Base-by-base conservation (phyloP, 2,888 invertebrate species). In the Acrobeloides nanus region DNA sequence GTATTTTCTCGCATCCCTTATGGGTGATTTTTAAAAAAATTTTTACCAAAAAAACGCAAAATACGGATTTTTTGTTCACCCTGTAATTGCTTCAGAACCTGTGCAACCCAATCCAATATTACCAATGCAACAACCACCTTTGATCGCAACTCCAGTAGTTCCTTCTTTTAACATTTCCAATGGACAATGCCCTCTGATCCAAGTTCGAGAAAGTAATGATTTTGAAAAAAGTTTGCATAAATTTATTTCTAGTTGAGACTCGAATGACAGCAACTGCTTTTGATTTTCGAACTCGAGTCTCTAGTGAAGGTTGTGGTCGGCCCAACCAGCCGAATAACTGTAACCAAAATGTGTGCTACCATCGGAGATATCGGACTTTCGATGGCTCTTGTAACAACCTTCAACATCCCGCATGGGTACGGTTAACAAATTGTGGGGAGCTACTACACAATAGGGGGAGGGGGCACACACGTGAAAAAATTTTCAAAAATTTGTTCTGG, bases 311-410 rank as follows among this genome's bases (percentile, higher is more conserved):
- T 1, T 63, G 63, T 44, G 58, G 48, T 21, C 41, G 25, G 15
- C 46, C 49, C 23, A 47, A 52, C 34, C 53, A 53, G 24, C 44
- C 38, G 23, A 61, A 61, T 33, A 56, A 60, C 24, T 71, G 71
- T 46, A 46, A 49, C n/a, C 48, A 53, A 21, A 72, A 72, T 41
- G 32, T 51, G 29, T 71, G 71, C 52, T 71, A 53, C 54, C 66
- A 71, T 48, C 47, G 54, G 32, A 59, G 62, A 23, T 97, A 89
- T 74, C 82, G 95, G 0, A 84, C 83, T 46, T 81, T 88, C 48
- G 93, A 95, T 74, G 97, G 97, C 0, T 86, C 85, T 21, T 97
- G 97, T 74, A 97, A 97, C 75, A 97, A 97, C 38, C 76, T 80
- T 87, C 53, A 55, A 29, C 44, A 51, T 12, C 44, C 57, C 1